Base-by-base conservation (phyloP, 1,140 invertebrate genomes). In the Drosophila elegans region DNA sequence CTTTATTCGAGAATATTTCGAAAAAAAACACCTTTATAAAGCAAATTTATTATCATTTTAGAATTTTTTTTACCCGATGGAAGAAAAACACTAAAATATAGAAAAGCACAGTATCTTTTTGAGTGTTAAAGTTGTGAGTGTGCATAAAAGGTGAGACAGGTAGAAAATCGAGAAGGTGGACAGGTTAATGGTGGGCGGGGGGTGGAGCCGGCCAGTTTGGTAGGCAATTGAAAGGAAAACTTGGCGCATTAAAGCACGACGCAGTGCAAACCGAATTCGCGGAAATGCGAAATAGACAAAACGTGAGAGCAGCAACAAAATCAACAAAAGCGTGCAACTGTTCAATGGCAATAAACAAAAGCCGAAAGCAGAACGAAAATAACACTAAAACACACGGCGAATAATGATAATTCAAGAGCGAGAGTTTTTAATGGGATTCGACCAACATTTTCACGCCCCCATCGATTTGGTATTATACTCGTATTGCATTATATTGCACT, bases 161-260 rank as follows among this genome's bases (percentile, higher is more conserved):
- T 79, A 71, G 54, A 62, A 60, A 29, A 39, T 57, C 34, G 56
- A 76, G 44, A 67, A 49, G 59, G 44, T 27, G 27, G 36, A 27
- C 45, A 34, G 56, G 63, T 62, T n/a, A n/a, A n/a, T n/a, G n/a
- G n/a, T n/a, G 45, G 32, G 62, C 16, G 34, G 44, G 39, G 32
- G 56, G 56, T 7, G 27, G 42, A 41, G 11, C 38, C 29, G 29
- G 41, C 55, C 29, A 29, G 25, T 34, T 59, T 11, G 21, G 51
- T 51, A 66, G 67, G 46, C 46, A 29, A 79, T 79, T 83, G 80
- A 84, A 83, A 83, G 72, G 57, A 73, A 84, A 80, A 61, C 71
- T 60, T 48, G 21, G 54, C 42, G 27, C 12, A 39, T 32, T 44
- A 29, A 46, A 29, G 5, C 46, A 48, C 21, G 62, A 12, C 55